Percentiles rank a stretch among this genome's conserved stretches.
These are phyloP conservation scores for Polypterus senegalus DNA, from an alignment of 2,113 vertebrate species.

Conservation along the genomic window DNA sequence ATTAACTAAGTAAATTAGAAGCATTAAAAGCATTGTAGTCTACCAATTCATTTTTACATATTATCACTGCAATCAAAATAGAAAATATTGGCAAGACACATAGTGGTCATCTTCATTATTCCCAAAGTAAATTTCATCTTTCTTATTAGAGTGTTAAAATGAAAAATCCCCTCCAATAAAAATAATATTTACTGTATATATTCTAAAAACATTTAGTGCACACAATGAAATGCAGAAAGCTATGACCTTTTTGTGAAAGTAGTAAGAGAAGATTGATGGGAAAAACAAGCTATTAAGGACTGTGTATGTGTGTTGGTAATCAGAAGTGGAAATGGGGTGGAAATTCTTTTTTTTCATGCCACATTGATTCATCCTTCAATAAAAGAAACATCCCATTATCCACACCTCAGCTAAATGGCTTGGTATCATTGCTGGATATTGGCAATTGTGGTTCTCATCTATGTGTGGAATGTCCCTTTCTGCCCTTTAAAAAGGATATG, in stretches of 20 bases:
- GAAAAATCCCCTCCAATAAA: no score
- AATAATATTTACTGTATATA: no score
- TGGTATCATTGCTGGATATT: slow-evolving; percentile 25
- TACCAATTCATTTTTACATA: no score
- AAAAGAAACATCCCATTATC: slow-evolving; percentile 50
- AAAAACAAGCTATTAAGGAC: slow-evolving; percentile 61
- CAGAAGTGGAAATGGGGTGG: slow-evolving; percentile 61
- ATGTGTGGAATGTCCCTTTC: neutral
- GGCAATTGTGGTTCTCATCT: slow-evolving; percentile 19
- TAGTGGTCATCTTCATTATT: no score
- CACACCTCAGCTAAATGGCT: slow-evolving; percentile 43
- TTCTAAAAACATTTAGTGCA: no score
- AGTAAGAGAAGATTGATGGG: slow-evolving; percentile 54
- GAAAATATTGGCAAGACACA: no score
- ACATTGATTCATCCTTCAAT: slow-evolving; percentile 62
- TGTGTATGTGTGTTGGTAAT: slow-evolving; percentile 55
- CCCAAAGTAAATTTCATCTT: no score
- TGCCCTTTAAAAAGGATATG: slow-evolving; percentile 1
- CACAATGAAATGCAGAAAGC: no score
- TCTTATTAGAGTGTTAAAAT: no score
- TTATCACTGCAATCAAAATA: no score
- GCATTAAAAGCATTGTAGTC: no score
- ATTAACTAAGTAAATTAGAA: no score
- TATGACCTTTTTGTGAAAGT: slow-evolving; percentile 39
- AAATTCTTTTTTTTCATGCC: slow-evolving; percentile 64